Percentiles rank a stretch among this genome's conserved stretches.
Conservation (phyloP, 2,797 vertebrate species). For the Scolopax bukidnonensis region DNA sequence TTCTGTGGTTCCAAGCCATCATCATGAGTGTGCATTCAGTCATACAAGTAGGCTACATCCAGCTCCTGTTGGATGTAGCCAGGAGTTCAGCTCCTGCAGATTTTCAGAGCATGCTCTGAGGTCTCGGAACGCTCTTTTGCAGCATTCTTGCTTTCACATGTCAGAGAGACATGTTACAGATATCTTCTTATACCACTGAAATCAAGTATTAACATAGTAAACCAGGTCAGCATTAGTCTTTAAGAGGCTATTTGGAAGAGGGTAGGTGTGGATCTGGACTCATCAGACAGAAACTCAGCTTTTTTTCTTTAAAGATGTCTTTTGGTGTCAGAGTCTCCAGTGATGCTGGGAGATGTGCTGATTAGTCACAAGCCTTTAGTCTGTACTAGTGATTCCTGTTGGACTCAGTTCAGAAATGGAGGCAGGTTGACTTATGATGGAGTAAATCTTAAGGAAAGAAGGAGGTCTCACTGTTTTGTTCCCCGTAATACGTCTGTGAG, state of each 20-base stretch:
- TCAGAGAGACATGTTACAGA: not conserved
- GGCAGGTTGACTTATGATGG: not conserved
- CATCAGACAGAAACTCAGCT: not conserved
- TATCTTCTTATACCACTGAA: not conserved
- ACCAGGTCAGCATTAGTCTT: not conserved
- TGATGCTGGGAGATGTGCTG: not conserved
- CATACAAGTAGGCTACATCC: not conserved
- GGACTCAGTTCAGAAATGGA: not conserved
- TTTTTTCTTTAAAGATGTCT: not conserved
- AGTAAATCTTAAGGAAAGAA: not conserved
- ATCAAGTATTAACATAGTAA: not conserved
- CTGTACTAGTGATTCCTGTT: not conserved
- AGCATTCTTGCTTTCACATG: not conserved
- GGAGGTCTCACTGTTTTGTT: not conserved
- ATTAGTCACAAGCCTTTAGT: not conserved
- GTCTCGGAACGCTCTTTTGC: not conserved
- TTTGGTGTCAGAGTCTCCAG: not conserved
- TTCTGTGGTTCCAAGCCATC: not conserved
- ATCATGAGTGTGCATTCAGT: not conserved
- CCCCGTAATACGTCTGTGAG: not conserved
- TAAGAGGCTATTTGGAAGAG: not conserved
- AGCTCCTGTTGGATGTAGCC: not conserved
- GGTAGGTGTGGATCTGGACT: not conserved
- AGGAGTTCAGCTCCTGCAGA: not conserved
- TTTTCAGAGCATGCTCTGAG: not conserved